Percentiles rank a stretch among this genome's conserved stretches.
phyloP scores from a whole-genome alignment of 2,797 vertebrate species.

The Molossus alvarezi region DNA sequence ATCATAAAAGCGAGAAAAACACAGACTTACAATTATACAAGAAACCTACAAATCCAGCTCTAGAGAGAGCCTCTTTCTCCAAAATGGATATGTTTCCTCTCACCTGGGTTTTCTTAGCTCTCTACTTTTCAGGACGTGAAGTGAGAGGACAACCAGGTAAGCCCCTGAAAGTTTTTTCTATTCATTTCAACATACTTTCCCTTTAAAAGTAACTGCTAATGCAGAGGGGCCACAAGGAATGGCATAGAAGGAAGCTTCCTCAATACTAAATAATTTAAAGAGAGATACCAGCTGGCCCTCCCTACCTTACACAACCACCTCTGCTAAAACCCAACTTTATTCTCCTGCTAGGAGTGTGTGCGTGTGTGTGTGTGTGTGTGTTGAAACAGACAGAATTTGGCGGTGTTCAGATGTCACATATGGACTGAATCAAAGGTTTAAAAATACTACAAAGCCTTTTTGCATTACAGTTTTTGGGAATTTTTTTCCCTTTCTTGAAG shows the following conservation, averaged over 20 bases:
- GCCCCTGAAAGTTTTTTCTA: slow-evolving; percentile 84
- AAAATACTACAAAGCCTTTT: slow-evolving; percentile 89
- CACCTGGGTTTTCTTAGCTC: slow-evolving; percentile 92
- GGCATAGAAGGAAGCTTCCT: slow-evolving; percentile 51
- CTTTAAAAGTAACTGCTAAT: slow-evolving; percentile 59
- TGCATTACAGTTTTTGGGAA: slow-evolving; percentile 81
- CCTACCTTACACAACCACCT: slow-evolving; percentile 32
- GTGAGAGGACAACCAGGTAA: slow-evolving; percentile 93
- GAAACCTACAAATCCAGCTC: slow-evolving; percentile 70
- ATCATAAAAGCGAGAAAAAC: slow-evolving; percentile 64
- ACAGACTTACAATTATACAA: slow-evolving; percentile 78
- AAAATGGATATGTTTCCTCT: slow-evolving; percentile 94
- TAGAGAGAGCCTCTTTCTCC: slow-evolving; percentile 81
- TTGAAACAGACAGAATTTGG: slow-evolving; percentile 84
- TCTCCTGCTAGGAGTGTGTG: slow-evolving; percentile 66
- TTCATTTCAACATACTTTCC: slow-evolving; percentile 60
- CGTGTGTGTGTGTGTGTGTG: slow-evolving; percentile 65
- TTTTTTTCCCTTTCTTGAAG: slow-evolving; percentile 81
- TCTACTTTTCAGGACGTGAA: slow-evolving; percentile 89
- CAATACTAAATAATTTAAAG: slow-evolving; percentile 75
- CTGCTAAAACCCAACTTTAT: slow-evolving; percentile 83
- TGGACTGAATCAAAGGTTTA: slow-evolving; percentile 90
- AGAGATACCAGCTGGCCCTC: slow-evolving; percentile 52
- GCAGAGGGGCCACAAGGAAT: neutral
- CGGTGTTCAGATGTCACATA: slow-evolving; percentile 89